phyloP scores from a whole-genome alignment of 2,113 vertebrate genomes.

The Aegotheles bennettii region DNA sequence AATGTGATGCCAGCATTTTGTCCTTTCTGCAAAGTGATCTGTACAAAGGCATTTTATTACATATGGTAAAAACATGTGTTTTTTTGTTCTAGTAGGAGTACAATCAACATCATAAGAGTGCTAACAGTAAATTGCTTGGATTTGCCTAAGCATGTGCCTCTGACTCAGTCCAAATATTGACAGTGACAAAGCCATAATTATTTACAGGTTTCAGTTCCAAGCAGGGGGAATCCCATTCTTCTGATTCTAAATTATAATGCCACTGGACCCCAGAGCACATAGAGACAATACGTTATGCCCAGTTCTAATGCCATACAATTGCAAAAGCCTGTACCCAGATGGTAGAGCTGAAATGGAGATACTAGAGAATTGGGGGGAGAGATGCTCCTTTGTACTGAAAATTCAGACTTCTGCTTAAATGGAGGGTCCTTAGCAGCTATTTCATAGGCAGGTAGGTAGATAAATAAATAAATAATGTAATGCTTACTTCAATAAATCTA shows the following conservation, averaged over 20 bases:
- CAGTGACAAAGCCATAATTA: not conserved
- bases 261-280: not conserved
- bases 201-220: not conserved
- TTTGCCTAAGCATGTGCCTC: not conserved
- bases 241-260: not conserved
- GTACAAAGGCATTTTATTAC: not conserved
- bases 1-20: not conserved
- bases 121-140: not conserved
- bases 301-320: accelerated
- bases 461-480: not conserved
- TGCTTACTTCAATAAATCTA: not conserved
- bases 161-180: not conserved
- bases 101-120: not conserved
- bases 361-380: not conserved
- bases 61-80: not conserved
- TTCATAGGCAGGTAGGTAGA: not conserved
- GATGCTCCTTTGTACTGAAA: not conserved
- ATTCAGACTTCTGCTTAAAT: not conserved
- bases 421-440: not conserved
- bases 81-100: not conserved
- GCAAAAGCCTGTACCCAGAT: not conserved
- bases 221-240: not conserved
- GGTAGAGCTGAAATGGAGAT: accelerated
- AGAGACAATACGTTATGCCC: not conserved
- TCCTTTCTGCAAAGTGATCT: not conserved